Evolutionary conservation across 2,113 vertebrate genomes (phyloP).

Genomic region (Sardina pilchardus): DNA sequence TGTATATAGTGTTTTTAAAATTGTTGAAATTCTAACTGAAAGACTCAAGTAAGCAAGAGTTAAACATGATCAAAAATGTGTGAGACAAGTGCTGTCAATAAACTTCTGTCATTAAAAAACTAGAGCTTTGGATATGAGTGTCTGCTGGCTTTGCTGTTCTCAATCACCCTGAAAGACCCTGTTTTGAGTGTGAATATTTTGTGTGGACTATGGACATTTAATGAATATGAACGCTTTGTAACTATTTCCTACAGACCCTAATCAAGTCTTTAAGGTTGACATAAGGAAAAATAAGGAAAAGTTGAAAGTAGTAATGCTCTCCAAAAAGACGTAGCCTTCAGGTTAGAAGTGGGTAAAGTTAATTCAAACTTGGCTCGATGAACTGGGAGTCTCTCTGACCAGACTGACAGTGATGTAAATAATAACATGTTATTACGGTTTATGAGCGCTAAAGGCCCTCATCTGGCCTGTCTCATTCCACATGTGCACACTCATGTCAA

Average conservation of each 20-base stretch:
- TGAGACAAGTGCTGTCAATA: neutral
- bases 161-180: neutral
- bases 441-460: neutral
- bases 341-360: neutral
- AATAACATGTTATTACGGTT: neutral
- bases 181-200: neutral
- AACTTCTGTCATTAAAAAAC: neutral
- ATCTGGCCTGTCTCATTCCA: neutral
- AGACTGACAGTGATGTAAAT: neutral
- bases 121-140: neutral
- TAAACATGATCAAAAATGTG: neutral
- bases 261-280: neutral
- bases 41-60: neutral
- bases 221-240: neutral
- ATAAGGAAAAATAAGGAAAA: neutral
- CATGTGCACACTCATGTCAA: neutral
- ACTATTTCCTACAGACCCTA: too few relatives aligned
- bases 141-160: neutral
- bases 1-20: neutral
- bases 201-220: neutral
- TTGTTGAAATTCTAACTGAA: neutral
- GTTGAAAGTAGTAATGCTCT: neutral
- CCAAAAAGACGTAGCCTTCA: neutral
- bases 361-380: neutral
- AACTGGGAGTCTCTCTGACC: neutral